Conservation (phyloP, 2,888 invertebrate species). For the Athrips mouffetella region DNA sequence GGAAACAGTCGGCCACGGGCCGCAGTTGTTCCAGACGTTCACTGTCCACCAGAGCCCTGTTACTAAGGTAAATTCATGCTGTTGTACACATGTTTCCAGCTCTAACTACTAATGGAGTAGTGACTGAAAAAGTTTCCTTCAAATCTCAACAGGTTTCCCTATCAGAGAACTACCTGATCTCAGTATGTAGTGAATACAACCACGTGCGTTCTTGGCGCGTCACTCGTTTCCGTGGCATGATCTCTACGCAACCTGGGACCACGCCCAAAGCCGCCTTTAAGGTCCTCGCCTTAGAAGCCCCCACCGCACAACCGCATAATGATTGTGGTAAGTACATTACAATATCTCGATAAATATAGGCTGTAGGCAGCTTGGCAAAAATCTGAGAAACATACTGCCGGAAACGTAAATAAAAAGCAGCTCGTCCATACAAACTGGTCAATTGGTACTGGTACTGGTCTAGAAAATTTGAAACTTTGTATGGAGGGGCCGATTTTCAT, state of each 20-base stretch:
- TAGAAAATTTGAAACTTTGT: no score
- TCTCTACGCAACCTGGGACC: slow-evolving; percentile 98
- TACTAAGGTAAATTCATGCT: slow-evolving; percentile 82
- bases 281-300: slow-evolving; percentile 86
- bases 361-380: no score
- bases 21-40: slow-evolving; percentile 98
- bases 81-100: background rate
- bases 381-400: no score
- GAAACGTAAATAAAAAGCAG: no score
- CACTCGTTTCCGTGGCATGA: slow-evolving; percentile 98
- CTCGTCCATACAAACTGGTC: no score
- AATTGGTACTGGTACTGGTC: no score
- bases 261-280: slow-evolving; percentile 98
- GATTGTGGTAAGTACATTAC: slow-evolving; percentile 81
- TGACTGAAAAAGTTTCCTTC: background rate
- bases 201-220: slow-evolving; percentile 99
- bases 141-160: slow-evolving; percentile 84
- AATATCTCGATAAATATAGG: no score
- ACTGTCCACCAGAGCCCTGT: slow-evolving; percentile 98
- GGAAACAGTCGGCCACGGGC: slow-evolving; percentile 98
- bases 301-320: slow-evolving; percentile 80
- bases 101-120: no score
- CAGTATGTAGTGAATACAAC: slow-evolving; percentile 98
- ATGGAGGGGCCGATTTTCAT: no score
- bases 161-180: slow-evolving; percentile 96